These are phyloP conservation scores for Philopotamus ludificatus DNA, from an alignment of 1,140 invertebrate species.

Conservation along the genomic window DNA sequence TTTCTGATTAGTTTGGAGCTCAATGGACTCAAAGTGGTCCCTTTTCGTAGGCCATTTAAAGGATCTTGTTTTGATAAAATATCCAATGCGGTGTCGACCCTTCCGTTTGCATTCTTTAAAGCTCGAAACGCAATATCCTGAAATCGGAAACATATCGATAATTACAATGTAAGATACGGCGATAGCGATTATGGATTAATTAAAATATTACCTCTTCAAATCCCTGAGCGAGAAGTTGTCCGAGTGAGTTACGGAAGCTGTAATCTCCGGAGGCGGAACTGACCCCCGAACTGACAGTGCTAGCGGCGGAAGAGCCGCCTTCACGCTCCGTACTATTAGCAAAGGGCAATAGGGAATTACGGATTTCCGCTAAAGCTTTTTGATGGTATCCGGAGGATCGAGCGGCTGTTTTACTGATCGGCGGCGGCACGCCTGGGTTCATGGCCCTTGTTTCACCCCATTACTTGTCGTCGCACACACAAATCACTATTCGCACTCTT, in stretches of 20 bases:
- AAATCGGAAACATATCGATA: slow-evolving; percentile 30
- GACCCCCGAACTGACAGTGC: slow-evolving; percentile 68
- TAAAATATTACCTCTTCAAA: slow-evolving; percentile 63
- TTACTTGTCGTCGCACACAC: slow-evolving; percentile 52
- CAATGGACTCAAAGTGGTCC: slow-evolving; percentile 57
- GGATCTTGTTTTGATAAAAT: slow-evolving; percentile 65
- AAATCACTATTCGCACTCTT: not conserved
- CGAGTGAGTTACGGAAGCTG: slow-evolving; percentile 58
- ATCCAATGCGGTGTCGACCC: slow-evolving; percentile 69
- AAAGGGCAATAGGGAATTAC: slow-evolving; percentile 81
- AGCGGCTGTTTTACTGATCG: slow-evolving; percentile 65
- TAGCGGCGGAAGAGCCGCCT: slow-evolving; percentile 69
- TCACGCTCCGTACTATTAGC: slow-evolving; percentile 66
- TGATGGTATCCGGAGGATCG: slow-evolving; percentile 81
- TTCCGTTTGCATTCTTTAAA: slow-evolving; percentile 65
- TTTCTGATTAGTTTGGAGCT: slow-evolving; percentile 79
- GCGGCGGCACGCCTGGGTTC: slow-evolving; percentile 60
- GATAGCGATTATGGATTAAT: not conserved
- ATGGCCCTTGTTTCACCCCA: slow-evolving; percentile 58
- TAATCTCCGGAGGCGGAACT: slow-evolving; percentile 58
- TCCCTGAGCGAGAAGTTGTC: slow-evolving; percentile 63
- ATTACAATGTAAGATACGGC: not conserved
- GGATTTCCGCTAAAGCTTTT: slow-evolving; percentile 83
- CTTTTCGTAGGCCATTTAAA: slow-evolving; percentile 59
- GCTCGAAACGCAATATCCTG: slow-evolving; percentile 69